phyloP scores from a whole-genome alignment of 2,113 vertebrate genomes.

The Xenopus borealis region DNA sequence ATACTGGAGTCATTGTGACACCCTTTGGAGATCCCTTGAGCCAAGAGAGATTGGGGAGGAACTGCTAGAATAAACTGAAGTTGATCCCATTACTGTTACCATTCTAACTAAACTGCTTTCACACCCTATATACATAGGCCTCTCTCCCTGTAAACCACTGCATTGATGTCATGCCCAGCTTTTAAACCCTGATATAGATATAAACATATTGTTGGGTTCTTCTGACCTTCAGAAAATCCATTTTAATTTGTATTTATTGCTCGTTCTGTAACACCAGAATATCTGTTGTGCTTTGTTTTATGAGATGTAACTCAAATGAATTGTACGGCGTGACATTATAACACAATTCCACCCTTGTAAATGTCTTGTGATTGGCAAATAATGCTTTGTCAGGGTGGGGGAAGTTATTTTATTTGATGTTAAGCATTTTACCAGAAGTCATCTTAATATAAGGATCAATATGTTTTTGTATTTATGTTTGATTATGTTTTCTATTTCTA shows the following conservation, averaged over 20 bases:
- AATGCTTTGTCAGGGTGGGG: neutral
- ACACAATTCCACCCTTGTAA: constrained; percentile 26
- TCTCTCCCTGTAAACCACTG: neutral
- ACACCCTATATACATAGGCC: too few species aligned
- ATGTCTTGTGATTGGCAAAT: neutral
- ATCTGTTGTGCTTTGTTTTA: constrained; percentile 22
- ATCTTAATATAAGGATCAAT: neutral
- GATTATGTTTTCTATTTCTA: constrained; percentile 44
- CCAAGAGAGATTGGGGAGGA: too few species aligned
- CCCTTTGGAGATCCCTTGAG: too few species aligned
- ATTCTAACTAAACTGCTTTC: too few species aligned
- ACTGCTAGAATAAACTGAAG: too few species aligned
- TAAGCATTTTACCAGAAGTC: too few species aligned
- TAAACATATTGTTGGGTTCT: constrained; percentile 11
- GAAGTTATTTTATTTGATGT: too few species aligned
- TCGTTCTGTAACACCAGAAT: neutral
- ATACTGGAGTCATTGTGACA: too few species aligned
- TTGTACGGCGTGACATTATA: constrained; percentile 27
- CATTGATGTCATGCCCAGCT: constrained; percentile 12
- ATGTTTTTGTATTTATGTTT: constrained; percentile 15
- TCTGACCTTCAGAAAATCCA: constrained; percentile 10
- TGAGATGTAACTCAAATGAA: constrained; percentile 49
- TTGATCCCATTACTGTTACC: too few species aligned
- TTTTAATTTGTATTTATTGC: constrained; percentile 25
- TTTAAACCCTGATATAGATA: constrained; percentile 1